phyloP scores from a whole-genome alignment of 53 echinoderm and acorn worm genomes.

The Stichopus horrens region DNA sequence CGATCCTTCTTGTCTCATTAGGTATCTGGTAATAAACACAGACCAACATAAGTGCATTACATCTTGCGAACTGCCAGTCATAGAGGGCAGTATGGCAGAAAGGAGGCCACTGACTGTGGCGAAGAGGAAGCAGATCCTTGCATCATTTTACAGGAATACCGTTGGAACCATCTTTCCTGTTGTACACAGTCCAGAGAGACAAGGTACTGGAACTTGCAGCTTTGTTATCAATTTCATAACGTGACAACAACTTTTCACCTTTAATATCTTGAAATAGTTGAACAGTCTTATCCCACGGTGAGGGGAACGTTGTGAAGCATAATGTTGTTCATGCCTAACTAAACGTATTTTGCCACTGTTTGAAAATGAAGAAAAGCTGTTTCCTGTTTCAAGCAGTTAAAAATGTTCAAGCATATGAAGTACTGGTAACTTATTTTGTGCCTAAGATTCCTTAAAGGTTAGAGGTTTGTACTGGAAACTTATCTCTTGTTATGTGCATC shows the following conservation, averaged over 20 bases:
- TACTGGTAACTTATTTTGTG: too few relatives aligned
- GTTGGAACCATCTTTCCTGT: slow-evolving; percentile 85
- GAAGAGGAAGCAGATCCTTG: slow-evolving; percentile 68
- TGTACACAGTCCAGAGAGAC: slow-evolving; percentile 76
- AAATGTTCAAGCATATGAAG: too few relatives aligned
- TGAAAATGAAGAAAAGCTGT: background rate
- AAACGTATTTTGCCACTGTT: background rate
- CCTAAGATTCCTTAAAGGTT: too few relatives aligned
- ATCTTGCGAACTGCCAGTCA: slow-evolving; percentile 61
- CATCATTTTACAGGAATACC: slow-evolving; percentile 80
- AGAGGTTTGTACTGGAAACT: too few relatives aligned
- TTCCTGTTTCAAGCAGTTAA: too few relatives aligned
- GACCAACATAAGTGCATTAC: slow-evolving; percentile 91
- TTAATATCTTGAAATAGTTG: background rate
- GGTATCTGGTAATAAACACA: slow-evolving; percentile 83
- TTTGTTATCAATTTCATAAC: background rate
- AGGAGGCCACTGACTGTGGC: slow-evolving; percentile 68
- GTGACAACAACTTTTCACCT: background rate
- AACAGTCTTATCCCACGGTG: too few relatives aligned
- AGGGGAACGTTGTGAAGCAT: too few relatives aligned
- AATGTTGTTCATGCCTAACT: too few relatives aligned
- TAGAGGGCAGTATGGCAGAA: slow-evolving; percentile 72
- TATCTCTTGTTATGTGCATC: too few relatives aligned
- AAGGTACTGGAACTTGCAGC: slow-evolving; percentile 48
- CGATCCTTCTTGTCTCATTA: background rate